These are phyloP conservation scores for Strongylocentrotus purpuratus DNA, from an alignment of 35 echinoderm and acorn worm genomes.

Conservation along the genomic window DNA sequence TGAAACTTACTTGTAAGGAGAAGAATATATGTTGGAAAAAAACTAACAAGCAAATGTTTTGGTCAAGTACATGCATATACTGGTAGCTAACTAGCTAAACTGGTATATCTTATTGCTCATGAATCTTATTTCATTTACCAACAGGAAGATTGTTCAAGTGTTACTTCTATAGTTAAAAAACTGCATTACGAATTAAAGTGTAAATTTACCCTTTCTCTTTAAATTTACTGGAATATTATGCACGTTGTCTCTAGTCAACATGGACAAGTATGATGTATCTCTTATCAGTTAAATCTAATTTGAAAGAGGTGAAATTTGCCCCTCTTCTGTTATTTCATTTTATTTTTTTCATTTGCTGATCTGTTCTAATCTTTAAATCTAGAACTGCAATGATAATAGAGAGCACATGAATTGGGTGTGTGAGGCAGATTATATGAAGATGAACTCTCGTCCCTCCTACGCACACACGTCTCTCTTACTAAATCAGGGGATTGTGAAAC, in stretches of 20 bases:
- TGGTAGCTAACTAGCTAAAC: no score
- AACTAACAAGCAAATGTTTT: no score
- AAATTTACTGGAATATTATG: no score
- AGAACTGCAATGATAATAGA: background rate
- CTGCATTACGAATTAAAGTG: no score
- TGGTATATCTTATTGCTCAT: no score
- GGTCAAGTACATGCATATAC: no score
- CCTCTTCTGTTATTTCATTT: background rate
- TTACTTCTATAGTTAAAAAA: no score
- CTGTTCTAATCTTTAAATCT: background rate
- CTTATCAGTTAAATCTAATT: background rate
- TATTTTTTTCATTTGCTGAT: background rate
- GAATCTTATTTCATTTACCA: no score
- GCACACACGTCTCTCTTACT: background rate
- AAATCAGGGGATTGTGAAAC: background rate
- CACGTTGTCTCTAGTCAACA: background rate
- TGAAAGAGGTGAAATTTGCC: background rate
- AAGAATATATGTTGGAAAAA: no score
- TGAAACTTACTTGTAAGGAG: no score
- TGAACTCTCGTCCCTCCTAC: background rate
- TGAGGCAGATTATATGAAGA: background rate
- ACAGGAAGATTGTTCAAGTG: no score
- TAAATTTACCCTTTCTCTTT: no score
- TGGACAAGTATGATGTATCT: background rate
- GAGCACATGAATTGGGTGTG: slow-evolving; percentile 15